Base-by-base conservation (phyloP, 2,888 invertebrate species). In the Apamea epomidion region DNA sequence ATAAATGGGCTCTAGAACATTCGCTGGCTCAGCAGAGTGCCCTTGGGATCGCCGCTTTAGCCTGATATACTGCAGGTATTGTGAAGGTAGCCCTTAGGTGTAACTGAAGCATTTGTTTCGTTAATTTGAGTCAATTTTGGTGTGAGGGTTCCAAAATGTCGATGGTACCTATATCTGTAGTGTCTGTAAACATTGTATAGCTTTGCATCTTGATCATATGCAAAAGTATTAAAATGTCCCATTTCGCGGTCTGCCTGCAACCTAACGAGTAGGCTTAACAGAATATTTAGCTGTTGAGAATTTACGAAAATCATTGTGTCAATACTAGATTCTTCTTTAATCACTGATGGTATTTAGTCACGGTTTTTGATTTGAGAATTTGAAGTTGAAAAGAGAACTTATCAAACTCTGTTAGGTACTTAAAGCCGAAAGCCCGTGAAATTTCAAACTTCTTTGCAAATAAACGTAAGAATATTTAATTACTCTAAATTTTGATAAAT, bases 1-100 rank as follows among this genome's bases (percentile, higher is more conserved):
- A 83, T 70, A 88, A 79, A 88, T 88, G 87, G 88, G 70, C 76
- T 78, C 72, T 78, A 70, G 88, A 87, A 88, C 81, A 85, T 82
- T 86, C 54, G 87, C 78, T 85, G 76, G 80, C 62, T 84, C 78
- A 82, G 86, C 84, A 83, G 58, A 77, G 77, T 65, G 25, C 87
- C 85, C 81, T 79, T 48, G 88, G 83, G 88, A 76, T 32, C 58
- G 21, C 29, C 67, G 73, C 78, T 86, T 81, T 62, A 72, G 6
- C 69, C 77, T 86, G 80, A 83, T 85, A 70, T 78, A 84, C 68
- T 83, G 83, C 83, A 83, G 73, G 78, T 80, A 86, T 73, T 60
- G 60, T 76, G 71, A 29, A 67, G 45, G 64, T 60, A 51, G 42
- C 3, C 42, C 16, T n/a, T 42, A 42, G 5, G 62, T 51, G 58